Base-by-base conservation (phyloP, 2,888 invertebrate species). In the Cheilosia pagana region DNA sequence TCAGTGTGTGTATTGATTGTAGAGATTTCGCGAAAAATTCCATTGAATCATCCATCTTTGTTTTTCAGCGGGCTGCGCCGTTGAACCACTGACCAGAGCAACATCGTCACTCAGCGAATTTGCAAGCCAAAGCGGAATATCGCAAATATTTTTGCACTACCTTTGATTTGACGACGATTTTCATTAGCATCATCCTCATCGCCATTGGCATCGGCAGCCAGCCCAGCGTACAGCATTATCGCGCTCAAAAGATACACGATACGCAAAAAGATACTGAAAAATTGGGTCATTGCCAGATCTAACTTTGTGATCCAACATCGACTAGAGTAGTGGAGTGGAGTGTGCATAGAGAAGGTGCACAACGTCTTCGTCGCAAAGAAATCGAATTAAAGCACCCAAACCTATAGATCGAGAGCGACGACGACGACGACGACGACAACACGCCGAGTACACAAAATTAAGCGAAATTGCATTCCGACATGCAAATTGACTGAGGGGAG, bases 221-320 rank as follows among this genome's bases (percentile, higher is more conserved):
- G 25, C n/a, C 5, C 25, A 28, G 8, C 8, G 8, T 8, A 28
- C 28, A 53, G 45, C 16, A 50, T 16, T 10, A 55, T 12, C 71
- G 35, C 41, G 52, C 28, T 28, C 39, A 71, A 67, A 52, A 82
- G 71, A 82, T 77, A 82, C 62, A 41, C 68, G 78, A 78, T 79
- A 79, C 83, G 65, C 70, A 65, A 75, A 82, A 75, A 83, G 62
- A 83, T 76, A 85, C 75, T 50, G 31, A 60, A 39, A 48, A 85
- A 85, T 85, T 85, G 85, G 85, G 85, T 85, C 85, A 85, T 85
- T 85, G 85, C 85, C 85, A 85, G 85, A 81, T 85, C 85, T 85
- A 85, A 85, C 67, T 85, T 85, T 81, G 62, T 71, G 67, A 76
- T 65, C 55, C 60, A 39, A 72, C 52, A 23, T 59, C 28, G 25